A percentile compares a stretch with the other conserved stretches of the same genome.
phyloP scores from a whole-genome alignment of 1,140 invertebrate species.

The Leptonema lineaticorne region DNA sequence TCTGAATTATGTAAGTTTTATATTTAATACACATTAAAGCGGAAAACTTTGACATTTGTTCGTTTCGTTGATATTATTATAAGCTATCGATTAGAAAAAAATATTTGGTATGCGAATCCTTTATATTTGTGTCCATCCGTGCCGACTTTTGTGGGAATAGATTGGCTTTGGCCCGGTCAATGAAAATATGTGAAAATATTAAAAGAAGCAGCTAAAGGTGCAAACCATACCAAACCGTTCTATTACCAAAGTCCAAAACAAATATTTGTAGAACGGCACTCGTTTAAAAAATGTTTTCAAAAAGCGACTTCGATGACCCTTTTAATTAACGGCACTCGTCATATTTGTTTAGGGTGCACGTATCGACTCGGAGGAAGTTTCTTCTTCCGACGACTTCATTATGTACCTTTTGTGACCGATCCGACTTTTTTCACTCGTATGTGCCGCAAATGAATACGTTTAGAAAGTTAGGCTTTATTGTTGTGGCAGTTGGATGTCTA shows the following conservation, averaged over 20 bases:
- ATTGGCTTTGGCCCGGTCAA: neutral
- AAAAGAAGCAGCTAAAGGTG: neutral
- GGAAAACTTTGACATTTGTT: no score
- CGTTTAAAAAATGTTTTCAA: neutral
- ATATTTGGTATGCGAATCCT: no score
- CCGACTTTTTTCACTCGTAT: no score
- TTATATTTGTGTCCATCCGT: neutral
- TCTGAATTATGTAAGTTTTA: no score
- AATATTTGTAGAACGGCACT: slow-evolving; percentile 9
- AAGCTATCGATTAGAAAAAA: no score
- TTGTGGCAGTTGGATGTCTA: no score
- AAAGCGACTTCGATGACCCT: neutral
- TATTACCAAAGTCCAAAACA: neutral
- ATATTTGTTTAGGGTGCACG: neutral
- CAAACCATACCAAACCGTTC: neutral
- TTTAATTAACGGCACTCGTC: neutral
- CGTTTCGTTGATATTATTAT: no score
- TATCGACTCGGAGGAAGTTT: neutral
- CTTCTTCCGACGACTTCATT: no score
- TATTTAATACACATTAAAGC: no score
- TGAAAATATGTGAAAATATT: neutral
- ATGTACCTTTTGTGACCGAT: no score
- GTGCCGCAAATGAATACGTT: no score
- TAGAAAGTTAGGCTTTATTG: no score
- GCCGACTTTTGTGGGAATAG: slow-evolving; percentile 2